Percentiles rank a stretch among this genome's conserved stretches.
These are phyloP conservation scores for Camelus bactrianus DNA, from an alignment of 2,113 vertebrate genomes.

Conservation along the genomic window DNA sequence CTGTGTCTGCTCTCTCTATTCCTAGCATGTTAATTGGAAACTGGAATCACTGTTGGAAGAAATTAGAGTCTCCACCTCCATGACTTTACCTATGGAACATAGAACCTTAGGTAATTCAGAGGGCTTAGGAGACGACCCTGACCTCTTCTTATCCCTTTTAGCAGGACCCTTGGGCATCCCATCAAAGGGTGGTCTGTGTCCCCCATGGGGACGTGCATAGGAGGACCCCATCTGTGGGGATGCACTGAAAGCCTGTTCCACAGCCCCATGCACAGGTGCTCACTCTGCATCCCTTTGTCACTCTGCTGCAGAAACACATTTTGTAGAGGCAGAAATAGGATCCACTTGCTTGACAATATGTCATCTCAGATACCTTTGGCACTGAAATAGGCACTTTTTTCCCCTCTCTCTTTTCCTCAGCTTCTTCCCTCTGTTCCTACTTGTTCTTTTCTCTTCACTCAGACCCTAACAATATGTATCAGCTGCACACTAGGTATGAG, in stretches of 20 bases:
- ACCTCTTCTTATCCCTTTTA: too few species aligned
- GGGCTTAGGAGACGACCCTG: not conserved
- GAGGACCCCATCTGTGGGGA: not conserved
- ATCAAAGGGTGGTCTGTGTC: not conserved
- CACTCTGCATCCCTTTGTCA: not conserved
- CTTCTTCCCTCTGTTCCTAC: not conserved
- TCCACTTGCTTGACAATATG: not conserved
- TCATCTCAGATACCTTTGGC: not conserved
- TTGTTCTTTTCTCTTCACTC: not conserved
- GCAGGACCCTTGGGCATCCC: not conserved
- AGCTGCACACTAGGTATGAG: not conserved
- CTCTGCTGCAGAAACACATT: not conserved
- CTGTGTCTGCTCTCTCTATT: conserved; percentile 50
- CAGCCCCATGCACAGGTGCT: not conserved
- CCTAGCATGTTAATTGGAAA: conserved; percentile 62
- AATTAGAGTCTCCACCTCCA: not conserved
- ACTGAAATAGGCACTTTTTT: not conserved
- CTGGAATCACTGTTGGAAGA: not conserved
- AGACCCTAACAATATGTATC: not conserved
- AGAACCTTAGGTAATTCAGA: not conserved
- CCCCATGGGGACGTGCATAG: fast-evolving
- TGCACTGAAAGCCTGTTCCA: not conserved
- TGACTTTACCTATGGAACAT: not conserved
- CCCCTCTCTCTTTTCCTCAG: not conserved
- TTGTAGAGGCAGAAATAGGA: not conserved